phyloP scores from a whole-genome alignment of 2,113 vertebrate species.

The Lates calcarifer region DNA sequence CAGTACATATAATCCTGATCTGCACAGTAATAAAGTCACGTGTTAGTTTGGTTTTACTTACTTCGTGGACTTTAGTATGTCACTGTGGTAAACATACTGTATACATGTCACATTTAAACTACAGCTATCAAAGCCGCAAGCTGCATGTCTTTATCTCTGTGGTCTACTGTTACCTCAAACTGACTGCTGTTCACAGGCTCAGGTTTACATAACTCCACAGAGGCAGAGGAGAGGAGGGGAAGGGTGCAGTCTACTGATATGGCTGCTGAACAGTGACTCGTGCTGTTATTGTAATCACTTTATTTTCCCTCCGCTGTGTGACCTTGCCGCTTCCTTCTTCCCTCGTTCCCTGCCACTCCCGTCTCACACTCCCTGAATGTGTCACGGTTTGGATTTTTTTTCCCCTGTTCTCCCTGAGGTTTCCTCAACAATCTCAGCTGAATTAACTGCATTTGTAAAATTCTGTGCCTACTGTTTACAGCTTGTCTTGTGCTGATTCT shows the following conservation, averaged over 20 bases:
- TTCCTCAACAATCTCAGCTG: background rate
- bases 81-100: background rate
- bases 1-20: background rate
- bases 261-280: conserved; percentile 50
- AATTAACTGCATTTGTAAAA: background rate
- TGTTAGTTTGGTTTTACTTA: too few species aligned
- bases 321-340: conserved; percentile 66
- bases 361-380: conserved; percentile 23
- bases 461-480: background rate
- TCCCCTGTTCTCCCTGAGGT: background rate
- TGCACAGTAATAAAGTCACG: background rate
- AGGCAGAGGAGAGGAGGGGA: conserved; percentile 64
- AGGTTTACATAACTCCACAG: conserved; percentile 51
- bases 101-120: background rate
- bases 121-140: background rate
- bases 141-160: background rate
- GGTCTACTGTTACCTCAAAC: conserved; percentile 11
- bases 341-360: conserved; percentile 58
- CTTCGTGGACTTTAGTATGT: background rate
- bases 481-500: background rate
- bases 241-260: conserved; percentile 78
- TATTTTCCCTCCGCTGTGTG: conserved; percentile 65
- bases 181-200: conserved; percentile 37
- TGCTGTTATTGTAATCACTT: conserved; percentile 63
- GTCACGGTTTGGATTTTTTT: background rate